These are phyloP conservation scores for Phymanthus crucifer DNA, from an alignment of 92 coral and sea anemone species.

Conservation along the genomic window DNA sequence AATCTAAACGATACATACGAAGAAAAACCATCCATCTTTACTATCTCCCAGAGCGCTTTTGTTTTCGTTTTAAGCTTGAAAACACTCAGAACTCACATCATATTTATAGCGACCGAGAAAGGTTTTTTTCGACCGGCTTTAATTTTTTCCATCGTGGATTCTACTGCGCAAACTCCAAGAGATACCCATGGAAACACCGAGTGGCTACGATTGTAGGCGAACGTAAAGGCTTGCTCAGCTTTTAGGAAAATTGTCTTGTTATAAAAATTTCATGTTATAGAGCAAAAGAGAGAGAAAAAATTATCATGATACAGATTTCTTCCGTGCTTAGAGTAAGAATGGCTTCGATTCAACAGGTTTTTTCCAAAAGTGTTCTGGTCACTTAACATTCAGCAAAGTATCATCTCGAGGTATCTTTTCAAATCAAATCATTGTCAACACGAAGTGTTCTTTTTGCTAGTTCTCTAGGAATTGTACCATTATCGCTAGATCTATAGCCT, in stretches of 20 bases:
- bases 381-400: neutral
- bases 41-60: conserved; percentile 22
- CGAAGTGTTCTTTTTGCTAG: neutral
- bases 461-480: too few relatives aligned
- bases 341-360: neutral
- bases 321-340: neutral
- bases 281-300: neutral
- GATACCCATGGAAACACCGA: conserved; percentile 20
- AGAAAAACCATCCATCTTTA: neutral
- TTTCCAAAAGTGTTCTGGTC: neutral
- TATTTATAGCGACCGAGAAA: neutral
- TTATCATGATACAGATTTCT: neutral
- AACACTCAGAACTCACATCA: neutral
- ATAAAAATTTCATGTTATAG: neutral
- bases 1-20: conserved; percentile 6
- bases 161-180: conserved; percentile 24
- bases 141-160: neutral
- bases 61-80: neutral
- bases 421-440: neutral
- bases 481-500: too few relatives aligned
- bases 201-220: neutral
- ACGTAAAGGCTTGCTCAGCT: neutral
- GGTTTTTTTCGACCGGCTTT: neutral
- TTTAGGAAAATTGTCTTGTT: neutral
- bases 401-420: neutral